Conservation (phyloP, 2,888 invertebrate genomes). For the Tillus elongatus region DNA sequence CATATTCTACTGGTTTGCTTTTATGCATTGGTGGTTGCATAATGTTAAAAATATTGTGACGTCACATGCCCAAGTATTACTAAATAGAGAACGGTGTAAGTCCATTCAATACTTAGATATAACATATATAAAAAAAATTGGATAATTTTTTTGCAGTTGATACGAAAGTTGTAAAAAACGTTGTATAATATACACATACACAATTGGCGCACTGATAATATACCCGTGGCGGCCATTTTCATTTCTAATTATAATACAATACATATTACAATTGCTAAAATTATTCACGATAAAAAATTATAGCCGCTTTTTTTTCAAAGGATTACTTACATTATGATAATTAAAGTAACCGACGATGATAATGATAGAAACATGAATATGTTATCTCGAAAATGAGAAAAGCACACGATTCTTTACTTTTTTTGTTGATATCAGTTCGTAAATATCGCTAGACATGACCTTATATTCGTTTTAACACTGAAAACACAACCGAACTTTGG, state of each 20-base stretch:
- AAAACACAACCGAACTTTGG: constrained; percentile 19
- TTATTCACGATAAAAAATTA: constrained; percentile 29
- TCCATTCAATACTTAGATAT: too few relatives aligned
- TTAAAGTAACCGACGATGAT: neutral
- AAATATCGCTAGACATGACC: constrained; percentile 9
- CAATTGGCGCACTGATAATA: constrained; percentile 19
- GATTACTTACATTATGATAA: neutral
- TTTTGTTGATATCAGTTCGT: constrained; percentile 16
- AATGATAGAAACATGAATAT: constrained; percentile 9
- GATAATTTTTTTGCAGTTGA: too few relatives aligned
- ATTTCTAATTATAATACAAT: constrained; percentile 21
- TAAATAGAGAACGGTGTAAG: too few relatives aligned
- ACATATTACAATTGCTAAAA: constrained; percentile 26
- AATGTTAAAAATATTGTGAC: too few relatives aligned
- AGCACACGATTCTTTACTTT: constrained; percentile 19
- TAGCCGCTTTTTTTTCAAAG: constrained; percentile 31
- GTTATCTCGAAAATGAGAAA: constrained; percentile 18
- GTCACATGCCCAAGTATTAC: too few relatives aligned
- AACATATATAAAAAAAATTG: too few relatives aligned
- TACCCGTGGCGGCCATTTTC: constrained; percentile 25
- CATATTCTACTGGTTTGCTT: too few relatives aligned
- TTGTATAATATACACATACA: neutral
- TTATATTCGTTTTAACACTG: constrained; percentile 3
- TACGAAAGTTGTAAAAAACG: too few relatives aligned
- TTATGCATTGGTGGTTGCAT: too few relatives aligned